Conservation (phyloP, 2,888 invertebrate species). For the Dolichopus griseipennis region DNA sequence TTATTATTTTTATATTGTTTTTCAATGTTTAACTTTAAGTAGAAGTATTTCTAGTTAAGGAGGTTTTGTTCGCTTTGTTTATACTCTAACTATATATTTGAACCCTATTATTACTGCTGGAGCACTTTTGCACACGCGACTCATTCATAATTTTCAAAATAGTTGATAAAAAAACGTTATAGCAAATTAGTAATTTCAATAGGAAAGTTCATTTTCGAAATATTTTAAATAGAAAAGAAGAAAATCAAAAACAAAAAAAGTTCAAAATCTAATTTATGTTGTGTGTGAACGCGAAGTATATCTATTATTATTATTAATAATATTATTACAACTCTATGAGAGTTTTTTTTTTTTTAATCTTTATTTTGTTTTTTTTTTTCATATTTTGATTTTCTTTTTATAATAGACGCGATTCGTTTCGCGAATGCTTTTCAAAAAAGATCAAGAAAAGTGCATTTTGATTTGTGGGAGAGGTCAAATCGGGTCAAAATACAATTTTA, state of each 20-base stretch:
- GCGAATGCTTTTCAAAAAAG: background rate
- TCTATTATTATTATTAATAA: background rate
- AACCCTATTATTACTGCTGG: no score
- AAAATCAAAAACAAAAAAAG: background rate
- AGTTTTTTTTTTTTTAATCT: background rate
- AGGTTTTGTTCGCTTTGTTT: no score
- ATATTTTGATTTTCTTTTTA: background rate
- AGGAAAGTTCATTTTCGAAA: no score
- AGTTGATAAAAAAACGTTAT: no score
- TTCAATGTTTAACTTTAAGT: no score
- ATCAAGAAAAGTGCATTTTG: constrained; percentile 7
- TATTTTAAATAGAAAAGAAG: no score
- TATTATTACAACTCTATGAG: constrained; percentile 4
- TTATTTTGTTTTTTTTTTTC: background rate
- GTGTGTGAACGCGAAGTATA: constrained; percentile 6
- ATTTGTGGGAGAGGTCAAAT: constrained; percentile 9
- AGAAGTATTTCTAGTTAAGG: no score
- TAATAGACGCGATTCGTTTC: background rate
- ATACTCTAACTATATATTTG: no score
- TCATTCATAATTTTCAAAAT: no score
- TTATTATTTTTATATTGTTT: no score
- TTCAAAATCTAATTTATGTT: constrained; percentile 6
- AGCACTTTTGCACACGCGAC: no score
- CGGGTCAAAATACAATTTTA: background rate
- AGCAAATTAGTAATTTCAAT: no score